Conservation (phyloP, 2,797 vertebrate genomes). For the Pseudochaenichthys georgianus region DNA sequence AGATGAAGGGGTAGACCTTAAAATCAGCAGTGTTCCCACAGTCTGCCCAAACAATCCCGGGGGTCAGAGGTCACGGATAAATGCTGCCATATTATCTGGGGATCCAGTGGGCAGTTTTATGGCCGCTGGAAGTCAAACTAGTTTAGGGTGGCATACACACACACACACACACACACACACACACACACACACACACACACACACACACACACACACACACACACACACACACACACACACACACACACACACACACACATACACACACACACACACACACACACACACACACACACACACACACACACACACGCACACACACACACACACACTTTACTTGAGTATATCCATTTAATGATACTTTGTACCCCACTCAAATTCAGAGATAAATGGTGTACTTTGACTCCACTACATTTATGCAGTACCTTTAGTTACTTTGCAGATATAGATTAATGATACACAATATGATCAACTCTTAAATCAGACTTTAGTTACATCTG, state of each 20-base stretch:
- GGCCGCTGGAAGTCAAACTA: slow-evolving; percentile 34
- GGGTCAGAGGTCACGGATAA: slow-evolving; percentile 61
- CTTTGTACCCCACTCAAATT: no score
- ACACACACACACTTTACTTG: no score
- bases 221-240: slow-evolving; percentile 5
- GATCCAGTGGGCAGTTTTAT: slow-evolving; percentile 61
- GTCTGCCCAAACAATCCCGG: slow-evolving; percentile 22
- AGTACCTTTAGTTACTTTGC: no score
- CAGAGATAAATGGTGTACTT: no score
- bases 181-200: slow-evolving; percentile 14
- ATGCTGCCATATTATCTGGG: slow-evolving; percentile 57
- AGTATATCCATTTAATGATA: no score
- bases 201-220: slow-evolving; percentile 8
- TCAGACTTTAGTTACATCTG: no score
- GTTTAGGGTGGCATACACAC: slow-evolving; percentile 43
- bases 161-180: background rate
- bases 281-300: no score
- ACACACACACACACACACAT: slow-evolving; percentile 15
- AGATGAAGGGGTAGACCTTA: slow-evolving; percentile 36
- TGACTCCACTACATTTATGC: no score
- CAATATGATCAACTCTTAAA: no score
- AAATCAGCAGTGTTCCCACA: slow-evolving; percentile 62
- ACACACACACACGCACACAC: no score
- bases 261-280: no score
- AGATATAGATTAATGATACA: no score